A percentile compares a stretch with the other conserved stretches of the same genome.
Conservation (phyloP, 1,140 invertebrate species). For the Heliconius himera region DNA sequence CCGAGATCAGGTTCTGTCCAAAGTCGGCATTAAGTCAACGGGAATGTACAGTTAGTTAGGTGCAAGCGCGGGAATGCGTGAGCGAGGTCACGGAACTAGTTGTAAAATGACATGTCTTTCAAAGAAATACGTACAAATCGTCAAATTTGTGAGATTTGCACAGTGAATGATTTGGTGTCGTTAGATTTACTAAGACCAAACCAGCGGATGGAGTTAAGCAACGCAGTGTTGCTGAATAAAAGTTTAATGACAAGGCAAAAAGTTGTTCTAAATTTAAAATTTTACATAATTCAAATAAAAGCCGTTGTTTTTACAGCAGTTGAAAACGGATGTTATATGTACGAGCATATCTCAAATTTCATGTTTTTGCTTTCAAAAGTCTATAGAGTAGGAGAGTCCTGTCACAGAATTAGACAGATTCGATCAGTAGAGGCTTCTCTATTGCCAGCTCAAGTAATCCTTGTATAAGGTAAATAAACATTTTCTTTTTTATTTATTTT, state of each 20-base stretch:
- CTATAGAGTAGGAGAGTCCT: too few relatives aligned
- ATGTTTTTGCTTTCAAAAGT: too few relatives aligned
- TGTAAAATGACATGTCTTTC: constrained; percentile 78
- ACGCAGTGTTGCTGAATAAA: background rate
- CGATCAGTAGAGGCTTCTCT: too few relatives aligned
- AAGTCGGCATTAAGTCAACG: constrained; percentile 80
- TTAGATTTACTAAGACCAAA: background rate
- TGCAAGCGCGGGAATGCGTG: constrained; percentile 81
- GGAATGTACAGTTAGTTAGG: constrained; percentile 81
- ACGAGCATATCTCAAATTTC: too few relatives aligned
- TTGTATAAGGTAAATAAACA: too few relatives aligned
- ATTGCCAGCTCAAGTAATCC: too few relatives aligned
- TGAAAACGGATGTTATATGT: too few relatives aligned
- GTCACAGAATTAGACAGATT: too few relatives aligned
- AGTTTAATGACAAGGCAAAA: too few relatives aligned
- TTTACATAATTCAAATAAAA: background rate
- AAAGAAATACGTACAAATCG: constrained; percentile 52
- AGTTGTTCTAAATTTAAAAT: background rate
- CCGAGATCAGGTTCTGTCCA: constrained; percentile 79
- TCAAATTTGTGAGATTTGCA: background rate
- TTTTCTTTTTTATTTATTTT: constrained; percentile 14
- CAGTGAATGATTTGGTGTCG: background rate
- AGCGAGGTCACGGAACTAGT: constrained; percentile 82
- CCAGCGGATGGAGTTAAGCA: background rate
- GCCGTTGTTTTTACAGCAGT: too few relatives aligned